These are phyloP conservation scores for Lathamus discolor DNA, from an alignment of 2,113 vertebrate species.

Conservation along the genomic window DNA sequence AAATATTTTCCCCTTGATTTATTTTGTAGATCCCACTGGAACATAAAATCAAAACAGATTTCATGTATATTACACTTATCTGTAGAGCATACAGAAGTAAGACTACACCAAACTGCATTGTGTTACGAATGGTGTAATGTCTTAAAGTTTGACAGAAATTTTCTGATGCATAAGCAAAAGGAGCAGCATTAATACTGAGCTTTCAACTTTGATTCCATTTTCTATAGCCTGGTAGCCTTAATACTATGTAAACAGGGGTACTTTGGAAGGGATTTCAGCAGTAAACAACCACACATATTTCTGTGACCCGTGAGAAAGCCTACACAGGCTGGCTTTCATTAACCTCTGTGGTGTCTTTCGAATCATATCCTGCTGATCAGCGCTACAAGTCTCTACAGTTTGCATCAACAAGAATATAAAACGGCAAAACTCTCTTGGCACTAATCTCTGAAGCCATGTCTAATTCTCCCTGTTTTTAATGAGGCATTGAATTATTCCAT, in stretches of 20 bases:
- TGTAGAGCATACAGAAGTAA: not conserved
- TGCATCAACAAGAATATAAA: not conserved
- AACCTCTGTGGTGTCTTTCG: conserved; percentile 1
- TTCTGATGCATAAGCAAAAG: not conserved
- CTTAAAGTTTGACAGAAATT: not conserved
- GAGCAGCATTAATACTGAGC: not conserved
- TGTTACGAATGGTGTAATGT: not conserved
- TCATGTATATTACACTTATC: not conserved
- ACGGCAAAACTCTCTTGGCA: conserved; percentile 9
- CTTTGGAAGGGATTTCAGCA: conserved; percentile 19
- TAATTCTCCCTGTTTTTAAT: conserved; percentile 49
- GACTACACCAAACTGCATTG: not conserved
- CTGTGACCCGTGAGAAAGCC: not conserved
- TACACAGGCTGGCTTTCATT: not conserved
- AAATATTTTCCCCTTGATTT: not conserved
- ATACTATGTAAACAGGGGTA: not conserved
- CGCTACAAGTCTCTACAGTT: not conserved
- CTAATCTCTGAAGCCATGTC: conserved; percentile 35
- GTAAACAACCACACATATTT: not conserved
- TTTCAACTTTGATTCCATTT: not conserved
- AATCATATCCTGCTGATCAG: not conserved
- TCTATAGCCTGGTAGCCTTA: not conserved
- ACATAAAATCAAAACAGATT: not conserved
- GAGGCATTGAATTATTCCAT: conserved; percentile 59
- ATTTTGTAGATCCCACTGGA: not conserved